Conservation (phyloP, 37 sponge, comb jelly and placozoan species). For the Corticium candelabrum region DNA sequence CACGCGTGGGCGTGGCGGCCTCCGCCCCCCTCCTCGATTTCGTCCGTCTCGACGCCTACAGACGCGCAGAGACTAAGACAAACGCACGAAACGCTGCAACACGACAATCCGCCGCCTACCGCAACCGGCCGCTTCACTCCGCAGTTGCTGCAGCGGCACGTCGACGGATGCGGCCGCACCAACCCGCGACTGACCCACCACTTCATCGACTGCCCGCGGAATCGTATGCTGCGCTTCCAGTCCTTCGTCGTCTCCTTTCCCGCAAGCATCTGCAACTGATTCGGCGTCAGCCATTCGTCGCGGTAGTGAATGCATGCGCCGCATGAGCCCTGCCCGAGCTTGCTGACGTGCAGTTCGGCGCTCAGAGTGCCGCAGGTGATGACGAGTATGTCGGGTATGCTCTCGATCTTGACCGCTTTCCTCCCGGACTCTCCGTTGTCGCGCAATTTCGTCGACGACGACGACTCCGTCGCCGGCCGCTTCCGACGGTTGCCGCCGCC, state of each 20-base stretch:
- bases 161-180: slow-evolving; percentile 44
- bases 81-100: no score
- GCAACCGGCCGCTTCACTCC: not conserved
- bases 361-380: slow-evolving; percentile 59
- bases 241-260: slow-evolving; percentile 76
- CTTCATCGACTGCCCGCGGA: slow-evolving; percentile 41
- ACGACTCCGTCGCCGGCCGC: not conserved
- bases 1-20: no score
- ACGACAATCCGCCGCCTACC: not conserved
- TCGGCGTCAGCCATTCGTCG: slow-evolving; percentile 75
- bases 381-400: not conserved
- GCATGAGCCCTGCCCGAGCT: slow-evolving; percentile 67
- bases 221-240: slow-evolving; percentile 88
- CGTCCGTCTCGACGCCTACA: no score
- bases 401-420: no score
- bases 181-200: slow-evolving; percentile 43
- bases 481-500: no score
- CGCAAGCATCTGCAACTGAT: slow-evolving; percentile 75
- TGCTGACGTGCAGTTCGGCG: slow-evolving; percentile 55
- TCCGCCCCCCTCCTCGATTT: no score
- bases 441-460: not conserved
- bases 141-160: slow-evolving; percentile 31
- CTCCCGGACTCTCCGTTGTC: not conserved
- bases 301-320: slow-evolving; percentile 68
- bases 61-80: no score